Evolutionary conservation across 2,113 vertebrate species (phyloP).

Genomic region (Pterocles burchelli): DNA sequence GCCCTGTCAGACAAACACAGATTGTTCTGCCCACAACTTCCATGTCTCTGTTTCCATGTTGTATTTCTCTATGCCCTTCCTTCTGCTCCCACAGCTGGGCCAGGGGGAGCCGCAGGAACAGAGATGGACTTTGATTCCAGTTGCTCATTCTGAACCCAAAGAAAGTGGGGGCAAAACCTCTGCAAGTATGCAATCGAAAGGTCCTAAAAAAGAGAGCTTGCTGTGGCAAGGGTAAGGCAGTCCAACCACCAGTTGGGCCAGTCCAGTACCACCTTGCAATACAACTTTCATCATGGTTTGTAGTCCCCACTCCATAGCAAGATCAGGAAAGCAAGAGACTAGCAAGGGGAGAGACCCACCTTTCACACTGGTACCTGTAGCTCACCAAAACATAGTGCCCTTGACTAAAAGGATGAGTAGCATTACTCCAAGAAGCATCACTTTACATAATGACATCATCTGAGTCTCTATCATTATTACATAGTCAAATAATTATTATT

Average conservation of each 20-base stretch:
- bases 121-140: not conserved
- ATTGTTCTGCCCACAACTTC: not conserved
- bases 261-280: not conserved
- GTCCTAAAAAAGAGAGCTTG: not conserved
- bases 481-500: not conserved
- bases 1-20: not conserved
- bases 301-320: not conserved
- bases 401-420: not conserved
- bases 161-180: not conserved
- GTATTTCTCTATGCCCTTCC: not conserved
- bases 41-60: not conserved
- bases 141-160: not conserved
- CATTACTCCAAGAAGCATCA: not conserved
- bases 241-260: not conserved
- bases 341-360: not conserved
- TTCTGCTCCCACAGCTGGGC: not conserved
- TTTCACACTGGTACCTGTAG: accelerated
- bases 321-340: not conserved
- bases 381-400: not conserved
- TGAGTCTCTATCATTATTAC: not conserved
- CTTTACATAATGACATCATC: not conserved
- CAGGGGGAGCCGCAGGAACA: not conserved
- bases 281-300: not conserved
- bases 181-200: not conserved
- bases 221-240: not conserved